A percentile compares a stretch with the other conserved stretches of the same genome.
These are phyloP conservation scores for Mesoligia furuncula DNA, from an alignment of 2,888 invertebrate species.

Conservation along the genomic window DNA sequence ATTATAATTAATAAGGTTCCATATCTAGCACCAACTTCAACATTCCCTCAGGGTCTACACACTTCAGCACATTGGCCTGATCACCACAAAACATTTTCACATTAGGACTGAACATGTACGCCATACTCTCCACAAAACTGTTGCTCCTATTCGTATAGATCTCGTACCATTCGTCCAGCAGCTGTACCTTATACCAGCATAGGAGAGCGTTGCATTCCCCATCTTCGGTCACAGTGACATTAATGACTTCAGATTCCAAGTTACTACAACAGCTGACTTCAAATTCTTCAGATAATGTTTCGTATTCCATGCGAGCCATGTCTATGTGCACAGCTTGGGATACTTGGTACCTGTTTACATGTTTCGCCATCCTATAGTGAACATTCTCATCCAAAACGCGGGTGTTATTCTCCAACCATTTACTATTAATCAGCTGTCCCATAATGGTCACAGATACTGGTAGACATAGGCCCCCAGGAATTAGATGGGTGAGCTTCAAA, in stretches of 20 bases:
- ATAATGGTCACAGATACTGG: constrained; percentile 46
- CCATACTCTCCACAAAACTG: constrained; percentile 55
- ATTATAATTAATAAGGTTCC: constrained; percentile 31
- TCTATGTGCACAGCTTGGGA: constrained; percentile 46
- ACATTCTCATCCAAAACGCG: constrained; percentile 47
- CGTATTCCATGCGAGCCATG: constrained; percentile 29
- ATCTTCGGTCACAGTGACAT: constrained; percentile 31
- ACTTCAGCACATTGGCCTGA: constrained; percentile 40
- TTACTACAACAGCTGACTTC: constrained; percentile 19
- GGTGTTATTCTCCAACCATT: constrained; percentile 49
- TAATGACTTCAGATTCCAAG: constrained; percentile 21
- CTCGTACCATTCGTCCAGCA: constrained; percentile 47
- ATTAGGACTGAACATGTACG: constrained; percentile 35
- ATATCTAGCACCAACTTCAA: constrained; percentile 50
- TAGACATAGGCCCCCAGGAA: constrained; percentile 45
- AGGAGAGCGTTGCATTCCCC: constrained; percentile 54
- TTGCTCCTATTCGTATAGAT: constrained; percentile 51
- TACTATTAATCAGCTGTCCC: constrained; percentile 49
- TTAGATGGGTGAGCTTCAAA: constrained; percentile 33
- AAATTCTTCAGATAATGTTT: constrained; percentile 41
- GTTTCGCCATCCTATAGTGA: constrained; percentile 29
- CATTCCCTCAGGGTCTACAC: constrained; percentile 37
- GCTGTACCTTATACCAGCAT: constrained; percentile 59
- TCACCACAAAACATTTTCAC: constrained; percentile 38
- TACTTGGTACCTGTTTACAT: constrained; percentile 47